phyloP scores from a whole-genome alignment of 2,113 vertebrate species.

The Morone saxatilis region DNA sequence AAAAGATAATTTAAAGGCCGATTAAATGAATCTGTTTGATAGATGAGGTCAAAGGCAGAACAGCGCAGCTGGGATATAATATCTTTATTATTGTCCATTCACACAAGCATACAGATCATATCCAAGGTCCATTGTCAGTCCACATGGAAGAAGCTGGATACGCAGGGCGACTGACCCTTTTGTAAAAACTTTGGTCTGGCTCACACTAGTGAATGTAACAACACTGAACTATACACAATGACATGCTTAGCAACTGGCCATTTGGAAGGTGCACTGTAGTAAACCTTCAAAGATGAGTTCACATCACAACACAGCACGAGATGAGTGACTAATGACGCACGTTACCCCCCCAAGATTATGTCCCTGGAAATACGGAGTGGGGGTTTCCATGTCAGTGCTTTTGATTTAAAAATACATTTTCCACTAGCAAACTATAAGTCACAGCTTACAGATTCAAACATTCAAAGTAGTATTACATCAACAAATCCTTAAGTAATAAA shows the following conservation, averaged over 20 bases:
- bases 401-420: slow-evolving; percentile 33
- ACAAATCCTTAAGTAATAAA: slow-evolving; percentile 32
- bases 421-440: slow-evolving; percentile 43
- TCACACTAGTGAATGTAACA: slow-evolving; percentile 69
- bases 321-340: slow-evolving; percentile 47
- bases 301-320: slow-evolving; percentile 69
- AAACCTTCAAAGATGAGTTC: slow-evolving; percentile 58
- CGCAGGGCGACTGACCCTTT: slow-evolving; percentile 55
- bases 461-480: slow-evolving; percentile 35
- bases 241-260: slow-evolving; percentile 82
- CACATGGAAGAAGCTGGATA: slow-evolving; percentile 70
- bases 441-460: slow-evolving; percentile 36
- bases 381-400: slow-evolving; percentile 32
- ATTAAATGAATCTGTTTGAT: background rate
- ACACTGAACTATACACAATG: slow-evolving; percentile 71
- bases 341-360: slow-evolving; percentile 28
- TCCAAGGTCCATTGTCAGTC: slow-evolving; percentile 57
- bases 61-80: slow-evolving; percentile 54
- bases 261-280: slow-evolving; percentile 57
- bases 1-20: background rate
- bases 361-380: slow-evolving; percentile 25
- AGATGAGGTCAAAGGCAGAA: background rate
- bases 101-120: slow-evolving; percentile 80
- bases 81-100: slow-evolving; percentile 90
- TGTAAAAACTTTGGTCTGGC: slow-evolving; percentile 82